Base-by-base conservation (phyloP, 2,888 invertebrate genomes). In the Mellilla xanthometata region DNA sequence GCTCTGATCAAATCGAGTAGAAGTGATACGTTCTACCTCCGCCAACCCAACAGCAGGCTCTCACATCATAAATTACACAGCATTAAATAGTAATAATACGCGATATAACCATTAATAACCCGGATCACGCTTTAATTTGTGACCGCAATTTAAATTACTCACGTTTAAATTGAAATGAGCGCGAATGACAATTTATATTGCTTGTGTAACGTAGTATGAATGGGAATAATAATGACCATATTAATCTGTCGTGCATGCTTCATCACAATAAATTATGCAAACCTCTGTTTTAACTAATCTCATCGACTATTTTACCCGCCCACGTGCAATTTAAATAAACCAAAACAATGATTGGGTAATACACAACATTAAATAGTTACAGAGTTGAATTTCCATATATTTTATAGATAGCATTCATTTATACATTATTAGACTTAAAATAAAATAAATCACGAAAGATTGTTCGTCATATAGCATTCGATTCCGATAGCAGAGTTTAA, bases 1-100 rank as follows among this genome's bases (percentile, higher is more conserved):
- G 26, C 64, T 59, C 67, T 71, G 66, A 67, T 76, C 76, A 78
- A 86, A 86, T 85, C 77, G 77, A 77, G 76, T 72, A 77, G 78
- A 85, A 84, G 72, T 81, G 79, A 83, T 80, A 80, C 70, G 68
- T 63, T 51, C 62, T 33, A 22, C 36, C 29, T 38, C 19, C 45
- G 57, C 55, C 53, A 51, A 29, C 45, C 24, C 30, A 38, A 4
- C 24, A 2, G 2, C 35, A 41, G 38, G 42, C 44, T 46, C 44
- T 46, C 49, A 49, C 52, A 33, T 48, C 33, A 49, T 41, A 39
- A 44, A 49, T 55, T 31, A 45, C 49, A 55, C 45, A 49, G 44
- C 43, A 50, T 52, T 50, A 52, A 34, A 39, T 52, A 38, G 48
- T 54, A 44, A 51, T 50, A 46, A 49, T 44, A 33, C 39, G 32